phyloP scores from a whole-genome alignment of 2,113 vertebrate species.

The Hemichromis elongatus region DNA sequence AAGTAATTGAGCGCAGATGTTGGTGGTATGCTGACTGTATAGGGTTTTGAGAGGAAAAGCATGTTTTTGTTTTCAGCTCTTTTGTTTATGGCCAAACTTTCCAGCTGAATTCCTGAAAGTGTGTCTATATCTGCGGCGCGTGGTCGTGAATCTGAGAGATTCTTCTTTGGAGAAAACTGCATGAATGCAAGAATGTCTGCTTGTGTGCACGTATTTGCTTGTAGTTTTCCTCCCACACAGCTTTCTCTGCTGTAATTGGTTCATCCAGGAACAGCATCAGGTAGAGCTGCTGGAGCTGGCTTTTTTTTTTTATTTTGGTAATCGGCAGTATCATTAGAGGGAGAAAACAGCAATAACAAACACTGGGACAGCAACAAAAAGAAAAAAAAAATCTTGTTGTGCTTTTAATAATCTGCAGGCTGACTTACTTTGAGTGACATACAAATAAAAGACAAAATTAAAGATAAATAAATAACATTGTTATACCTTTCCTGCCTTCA shows the following conservation, averaged over 20 bases:
- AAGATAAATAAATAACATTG: not conserved
- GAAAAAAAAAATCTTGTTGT: not conserved
- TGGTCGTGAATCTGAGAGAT: not conserved
- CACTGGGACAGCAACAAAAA: not conserved
- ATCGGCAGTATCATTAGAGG: not conserved
- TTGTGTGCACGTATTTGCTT: not conserved
- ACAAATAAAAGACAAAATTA: not conserved
- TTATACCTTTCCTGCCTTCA: not conserved
- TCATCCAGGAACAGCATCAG: conserved; percentile 6
- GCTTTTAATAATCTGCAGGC: not conserved
- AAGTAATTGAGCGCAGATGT: conserved; percentile 47
- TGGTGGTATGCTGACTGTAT: not conserved
- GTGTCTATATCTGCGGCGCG: not conserved
- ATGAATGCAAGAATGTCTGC: not conserved
- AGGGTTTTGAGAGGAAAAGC: not conserved
- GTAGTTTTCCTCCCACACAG: not conserved
- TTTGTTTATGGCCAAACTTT: conserved; percentile 26
- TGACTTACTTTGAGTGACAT: not conserved
- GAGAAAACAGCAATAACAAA: not conserved
- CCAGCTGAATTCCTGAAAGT: conserved; percentile 19
- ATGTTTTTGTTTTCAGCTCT: conserved; percentile 28
- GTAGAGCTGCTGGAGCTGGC: not conserved
- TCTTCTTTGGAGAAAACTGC: not conserved
- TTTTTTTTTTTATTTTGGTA: not conserved
- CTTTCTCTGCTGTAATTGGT: conserved; percentile 7